Evolutionary conservation across 2,888 invertebrate genomes (phyloP).

Genomic region (Sphaerophoria rueppellii): DNA sequence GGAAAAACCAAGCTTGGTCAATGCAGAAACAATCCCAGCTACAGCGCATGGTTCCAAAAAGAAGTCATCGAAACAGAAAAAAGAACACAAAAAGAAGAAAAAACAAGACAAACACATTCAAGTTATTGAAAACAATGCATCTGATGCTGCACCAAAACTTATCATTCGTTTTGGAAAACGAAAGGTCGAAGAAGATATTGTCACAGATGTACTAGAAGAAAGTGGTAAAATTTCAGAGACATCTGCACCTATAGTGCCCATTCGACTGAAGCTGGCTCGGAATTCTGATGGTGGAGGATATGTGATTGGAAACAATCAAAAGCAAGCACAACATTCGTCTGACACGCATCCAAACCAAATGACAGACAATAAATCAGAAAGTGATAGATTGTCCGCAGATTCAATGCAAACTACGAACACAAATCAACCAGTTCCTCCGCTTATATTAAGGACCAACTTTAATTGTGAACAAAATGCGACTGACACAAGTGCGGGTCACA

Average conservation of each 20-base stretch:
- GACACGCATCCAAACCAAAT: conserved; percentile 32
- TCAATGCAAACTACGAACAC: conserved; percentile 40
- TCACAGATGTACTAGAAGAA: conserved; percentile 35
- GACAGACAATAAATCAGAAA: conserved; percentile 26
- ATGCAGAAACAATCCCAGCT: conserved; percentile 82
- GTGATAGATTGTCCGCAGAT: conserved; percentile 47
- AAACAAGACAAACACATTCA: conserved; percentile 82
- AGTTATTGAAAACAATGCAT: conserved; percentile 82
- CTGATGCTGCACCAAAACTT: conserved; percentile 86
- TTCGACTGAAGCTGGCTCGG: conserved; percentile 92
- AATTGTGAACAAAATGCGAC: conserved; percentile 65
- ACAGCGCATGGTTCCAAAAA: conserved; percentile 79
- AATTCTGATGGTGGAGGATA: conserved; percentile 89
- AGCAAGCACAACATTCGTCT: background rate
- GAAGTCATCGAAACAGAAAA: conserved; percentile 81
- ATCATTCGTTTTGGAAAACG: conserved; percentile 87
- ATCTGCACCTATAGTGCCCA: conserved; percentile 85
- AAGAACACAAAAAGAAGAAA: conserved; percentile 84
- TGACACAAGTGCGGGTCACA: conserved; percentile 62
- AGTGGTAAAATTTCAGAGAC: conserved; percentile 31
- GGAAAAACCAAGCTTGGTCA: conserved; percentile 78
- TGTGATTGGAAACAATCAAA: conserved; percentile 78
- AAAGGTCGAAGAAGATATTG: conserved; percentile 78
- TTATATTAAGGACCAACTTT: conserved; percentile 72
- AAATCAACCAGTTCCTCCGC: conserved; percentile 70